Evolutionary conservation across 2,888 invertebrate species (phyloP), one percentile per base, ranked within the genome.

Genomic region (Hirtodrosophila alboralis): DNA sequence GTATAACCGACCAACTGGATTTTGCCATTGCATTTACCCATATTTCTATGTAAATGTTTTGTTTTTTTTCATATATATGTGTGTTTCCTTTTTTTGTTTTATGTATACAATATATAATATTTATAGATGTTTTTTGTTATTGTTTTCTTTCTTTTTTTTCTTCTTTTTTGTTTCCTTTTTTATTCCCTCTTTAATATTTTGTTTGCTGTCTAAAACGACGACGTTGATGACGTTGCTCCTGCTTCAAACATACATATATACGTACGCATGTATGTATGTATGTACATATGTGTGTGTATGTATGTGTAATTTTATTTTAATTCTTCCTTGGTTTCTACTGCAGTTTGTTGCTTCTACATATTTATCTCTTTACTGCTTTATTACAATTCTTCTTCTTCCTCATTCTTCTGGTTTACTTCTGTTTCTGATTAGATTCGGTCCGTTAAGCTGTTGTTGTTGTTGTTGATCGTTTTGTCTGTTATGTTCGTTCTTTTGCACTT

Each of bases 171-270:
- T 31, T 5, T 18, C 18, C 18, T 5, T 18, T 5, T 4, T 4
- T 18, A 18, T 23, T 43, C 47, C 26, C 51, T 37, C 28, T 27
- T 44, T 26, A 45, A 21, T 49, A 48, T 31, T 57, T 13, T 47
- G 44, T 28, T 49, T 67, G 64, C 65, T 69, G 71, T 73, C 78
- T 79, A 79, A 75, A 70, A 67, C 78, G 79, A 79, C 75, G 70
- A 75, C 68, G 65, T 64, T 67, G 48, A 36, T 63, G 52, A 60
- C 56, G 57, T 54, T 71, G 49, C 66, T 63, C 56, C 52, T 47
- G 14, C 31, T 27, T 1, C n/a, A n/a, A n/a, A 10, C 31, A 23
- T 7, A 26, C 37, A 36, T 27, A 48, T 28, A 27, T 10, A 26
- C 14, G 26, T 33, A 34, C 9, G 14, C 23, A 26, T 16, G 23